Evolutionary conservation across 2,797 vertebrate genomes (phyloP).

Genomic region (Bradypus variegatus): DNA sequence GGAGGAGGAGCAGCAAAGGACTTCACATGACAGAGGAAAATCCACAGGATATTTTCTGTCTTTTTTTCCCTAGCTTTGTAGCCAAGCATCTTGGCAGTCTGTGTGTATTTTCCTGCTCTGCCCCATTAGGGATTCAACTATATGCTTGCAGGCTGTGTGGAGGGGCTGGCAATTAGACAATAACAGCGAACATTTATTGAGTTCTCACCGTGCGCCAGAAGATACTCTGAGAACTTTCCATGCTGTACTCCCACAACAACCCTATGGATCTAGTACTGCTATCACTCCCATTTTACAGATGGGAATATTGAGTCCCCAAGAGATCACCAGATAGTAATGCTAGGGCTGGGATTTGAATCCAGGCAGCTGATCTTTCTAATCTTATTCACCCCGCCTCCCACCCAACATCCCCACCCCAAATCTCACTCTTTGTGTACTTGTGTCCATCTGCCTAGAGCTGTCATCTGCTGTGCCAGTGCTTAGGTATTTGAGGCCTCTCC

Average conservation of each 20-base stretch:
- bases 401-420: not conserved
- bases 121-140: not conserved
- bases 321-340: not conserved
- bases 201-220: not conserved
- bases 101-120: not conserved
- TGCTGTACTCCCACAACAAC: not conserved
- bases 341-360: not conserved
- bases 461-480: not conserved
- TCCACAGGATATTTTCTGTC: not conserved
- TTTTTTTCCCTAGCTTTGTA: not conserved
- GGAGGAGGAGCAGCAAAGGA: not conserved
- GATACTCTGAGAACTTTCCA: not conserved
- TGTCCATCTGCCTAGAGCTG: not conserved
- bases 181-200: not conserved
- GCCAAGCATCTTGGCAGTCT: not conserved
- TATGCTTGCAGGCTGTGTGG: not conserved
- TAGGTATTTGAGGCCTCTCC: slow-evolving; percentile 55
- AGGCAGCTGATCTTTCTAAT: not conserved
- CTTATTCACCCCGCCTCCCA: not conserved
- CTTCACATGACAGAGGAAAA: not conserved
- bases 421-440: not conserved
- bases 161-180: not conserved
- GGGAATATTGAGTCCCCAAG: not conserved
- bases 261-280: not conserved
- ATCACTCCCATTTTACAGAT: slow-evolving; percentile 12